Evolutionary conservation across 2,888 invertebrate genomes (phyloP), one percentile per base, ranked within the genome.

Genomic region (Rhagium mordax): DNA sequence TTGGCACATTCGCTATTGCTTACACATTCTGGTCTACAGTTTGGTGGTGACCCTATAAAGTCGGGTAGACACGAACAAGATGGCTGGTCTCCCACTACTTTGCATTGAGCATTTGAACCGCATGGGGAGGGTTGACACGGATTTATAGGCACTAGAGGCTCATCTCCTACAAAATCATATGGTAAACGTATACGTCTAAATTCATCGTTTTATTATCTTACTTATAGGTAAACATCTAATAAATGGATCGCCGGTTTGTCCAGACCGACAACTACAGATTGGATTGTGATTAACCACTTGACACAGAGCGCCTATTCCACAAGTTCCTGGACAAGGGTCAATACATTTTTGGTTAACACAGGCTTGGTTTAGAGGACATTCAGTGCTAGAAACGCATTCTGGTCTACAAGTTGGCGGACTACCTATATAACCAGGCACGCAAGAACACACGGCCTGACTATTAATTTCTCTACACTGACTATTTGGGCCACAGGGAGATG

Each of bases 101-200:
- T 87, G 74, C 93, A 93, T 81, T 90, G 85, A 1, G 91, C 85
- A 79, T 91, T 91, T 5, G 94, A 91, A 33, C 95, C 95, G 84
- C 95, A 95, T 0, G 94, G 92, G 13, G 93, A 91, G 10, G 93
- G 92, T 77, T 90, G 90, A 82, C 95, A 95, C 6, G 92, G 93
- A 82, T 93, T 83, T 81, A 83, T 76, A 82, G 87, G 75, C 60
- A 60, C 61, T 16, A 75, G 51, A 10, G 78, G 78, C 75, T 82
- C 81, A 76, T 81, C 81, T 20, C 71, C 78, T 76, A 73, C 33
- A 74, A 75, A 57, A 49, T 61, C n/a, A 53, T 24, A 15, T 15
- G 21, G 1, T 41, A 41, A n/a, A 3, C 0, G 10, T n/a, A 2
- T 13, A 24, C 13, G 27, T 21, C 5, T 27, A 47, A 29, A 72